Evolutionary conservation across 2,888 invertebrate species (phyloP).

Genomic region (Zelleria hepariella): DNA sequence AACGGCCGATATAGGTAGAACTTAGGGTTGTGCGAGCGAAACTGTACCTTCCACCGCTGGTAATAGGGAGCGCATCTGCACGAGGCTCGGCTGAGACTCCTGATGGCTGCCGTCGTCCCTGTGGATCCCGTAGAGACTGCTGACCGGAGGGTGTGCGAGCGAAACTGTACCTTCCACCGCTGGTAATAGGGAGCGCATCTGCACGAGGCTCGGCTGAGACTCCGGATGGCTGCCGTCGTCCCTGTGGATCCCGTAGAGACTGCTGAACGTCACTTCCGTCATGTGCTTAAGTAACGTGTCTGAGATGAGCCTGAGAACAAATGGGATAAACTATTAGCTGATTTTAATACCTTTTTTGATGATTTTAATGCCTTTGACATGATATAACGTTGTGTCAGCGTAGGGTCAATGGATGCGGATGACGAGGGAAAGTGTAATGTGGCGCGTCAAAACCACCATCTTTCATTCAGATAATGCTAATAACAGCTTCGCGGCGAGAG

Average conservation of each 20-base stretch:
- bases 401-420: too few relatives aligned
- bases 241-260: slow-evolving; percentile 58
- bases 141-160: neutral
- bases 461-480: too few relatives aligned
- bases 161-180: slow-evolving; percentile 35
- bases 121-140: slow-evolving; percentile 22
- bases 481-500: too few relatives aligned
- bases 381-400: too few relatives aligned
- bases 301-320: slow-evolving; percentile 46
- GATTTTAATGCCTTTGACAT: too few relatives aligned
- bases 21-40: neutral
- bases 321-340: neutral
- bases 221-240: slow-evolving; percentile 29
- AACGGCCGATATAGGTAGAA: too few relatives aligned
- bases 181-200: slow-evolving; percentile 38
- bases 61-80: slow-evolving; percentile 31
- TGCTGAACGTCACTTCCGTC: slow-evolving; percentile 66
- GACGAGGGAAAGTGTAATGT: too few relatives aligned
- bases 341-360: too few relatives aligned
- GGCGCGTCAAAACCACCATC: too few relatives aligned
- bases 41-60: slow-evolving; percentile 43
- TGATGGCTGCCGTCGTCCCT: slow-evolving; percentile 30
- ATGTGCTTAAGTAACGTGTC: slow-evolving; percentile 65
- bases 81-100: slow-evolving; percentile 14
- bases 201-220: slow-evolving; percentile 11